phyloP scores from a whole-genome alignment of 2,797 vertebrate genomes.

The Vireo griseus region DNA sequence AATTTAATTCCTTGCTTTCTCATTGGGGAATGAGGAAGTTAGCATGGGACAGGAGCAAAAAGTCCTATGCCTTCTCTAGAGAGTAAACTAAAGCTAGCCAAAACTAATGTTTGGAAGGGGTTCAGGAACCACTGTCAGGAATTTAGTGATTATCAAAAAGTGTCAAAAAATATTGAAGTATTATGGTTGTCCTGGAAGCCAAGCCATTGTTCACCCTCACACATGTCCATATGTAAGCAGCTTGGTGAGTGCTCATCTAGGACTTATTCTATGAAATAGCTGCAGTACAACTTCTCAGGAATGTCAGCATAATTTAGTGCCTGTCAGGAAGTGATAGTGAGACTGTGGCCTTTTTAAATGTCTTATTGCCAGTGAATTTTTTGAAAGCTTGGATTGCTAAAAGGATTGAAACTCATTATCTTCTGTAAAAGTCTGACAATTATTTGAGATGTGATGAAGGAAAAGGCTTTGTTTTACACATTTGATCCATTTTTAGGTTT shows the following conservation, averaged over 20 bases:
- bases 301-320: not conserved
- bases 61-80: not conserved
- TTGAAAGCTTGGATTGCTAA: not conserved
- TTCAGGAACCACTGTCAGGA: conserved; percentile 10
- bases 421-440: not conserved
- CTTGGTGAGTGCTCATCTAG: not conserved
- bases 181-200: not conserved
- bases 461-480: not conserved
- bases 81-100: not conserved
- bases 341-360: not conserved
- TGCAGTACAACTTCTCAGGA: not conserved
- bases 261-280: not conserved
- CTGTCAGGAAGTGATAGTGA: not conserved
- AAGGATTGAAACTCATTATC: not conserved
- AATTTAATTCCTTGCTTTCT: conserved; percentile 31
- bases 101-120: not conserved
- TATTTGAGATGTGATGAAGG: not conserved
- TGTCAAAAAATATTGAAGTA: not conserved
- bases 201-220: not conserved
- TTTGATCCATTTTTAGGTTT: not conserved
- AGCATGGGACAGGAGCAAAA: conserved; percentile 10
- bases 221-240: not conserved
- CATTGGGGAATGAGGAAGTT: not conserved
- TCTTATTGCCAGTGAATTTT: not conserved
- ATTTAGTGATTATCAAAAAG: not conserved